Conservation (phyloP, 2,888 invertebrate genomes). For the Palloptera scutellata region DNA sequence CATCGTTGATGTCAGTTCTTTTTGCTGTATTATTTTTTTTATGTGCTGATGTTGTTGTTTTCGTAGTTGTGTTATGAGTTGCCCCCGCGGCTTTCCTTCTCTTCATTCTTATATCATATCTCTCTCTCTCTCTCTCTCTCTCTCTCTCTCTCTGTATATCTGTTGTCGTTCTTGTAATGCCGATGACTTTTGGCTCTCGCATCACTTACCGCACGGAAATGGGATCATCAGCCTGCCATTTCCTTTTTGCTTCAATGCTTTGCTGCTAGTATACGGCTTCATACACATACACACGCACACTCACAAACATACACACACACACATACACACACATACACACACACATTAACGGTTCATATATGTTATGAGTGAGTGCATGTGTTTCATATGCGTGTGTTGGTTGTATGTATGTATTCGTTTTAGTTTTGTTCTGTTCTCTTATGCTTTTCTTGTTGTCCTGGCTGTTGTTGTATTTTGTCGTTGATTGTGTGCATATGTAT, state of each 20-base stretch:
- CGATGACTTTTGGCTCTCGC: slow-evolving; percentile 51
- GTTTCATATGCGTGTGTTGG: too few species aligned
- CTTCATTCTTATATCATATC: neutral
- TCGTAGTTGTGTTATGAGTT: too few species aligned
- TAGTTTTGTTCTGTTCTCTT: neutral
- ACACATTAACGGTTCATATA: neutral
- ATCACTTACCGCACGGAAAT: slow-evolving; percentile 61
- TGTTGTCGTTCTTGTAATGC: slow-evolving; percentile 40
- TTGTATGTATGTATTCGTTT: neutral
- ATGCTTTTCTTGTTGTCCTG: neutral
- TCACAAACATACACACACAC: neutral
- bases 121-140: slow-evolving; percentile 16
- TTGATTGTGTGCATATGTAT: slow-evolving; percentile 6
- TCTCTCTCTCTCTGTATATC: slow-evolving; percentile 15
- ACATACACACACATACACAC: slow-evolving; percentile 9
- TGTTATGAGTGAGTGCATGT: too few species aligned
- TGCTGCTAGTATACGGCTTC: neutral
- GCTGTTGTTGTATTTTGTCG: slow-evolving; percentile 1
- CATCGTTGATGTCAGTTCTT: neutral
- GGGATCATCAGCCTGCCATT: slow-evolving; percentile 61
- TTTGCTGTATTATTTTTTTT: neutral
- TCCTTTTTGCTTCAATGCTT: slow-evolving; percentile 54
- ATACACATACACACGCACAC: slow-evolving; percentile 4
- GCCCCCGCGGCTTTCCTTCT: too few species aligned
- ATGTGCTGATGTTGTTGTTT: neutral